phyloP scores from a whole-genome alignment of 2,797 vertebrate species.

The Phalanger gymnotis region DNA sequence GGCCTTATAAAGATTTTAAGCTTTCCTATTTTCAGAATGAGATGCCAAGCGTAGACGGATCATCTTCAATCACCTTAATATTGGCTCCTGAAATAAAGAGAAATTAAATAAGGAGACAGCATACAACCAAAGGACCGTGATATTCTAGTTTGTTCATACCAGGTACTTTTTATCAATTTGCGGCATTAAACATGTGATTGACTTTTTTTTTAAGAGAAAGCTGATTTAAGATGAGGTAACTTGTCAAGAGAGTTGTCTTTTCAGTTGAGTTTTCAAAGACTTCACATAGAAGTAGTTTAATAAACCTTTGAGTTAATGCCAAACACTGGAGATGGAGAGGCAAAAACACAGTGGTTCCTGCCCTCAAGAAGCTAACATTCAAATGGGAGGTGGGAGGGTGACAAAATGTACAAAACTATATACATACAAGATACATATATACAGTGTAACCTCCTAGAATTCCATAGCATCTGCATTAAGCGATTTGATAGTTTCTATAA shows the following conservation, averaged over 20 bases:
- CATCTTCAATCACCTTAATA: constrained; percentile 61
- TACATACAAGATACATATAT: background rate
- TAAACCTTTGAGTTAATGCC: constrained; percentile 48
- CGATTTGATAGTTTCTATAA: constrained; percentile 6
- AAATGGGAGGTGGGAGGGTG: background rate
- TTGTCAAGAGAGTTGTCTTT: background rate
- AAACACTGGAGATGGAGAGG: background rate
- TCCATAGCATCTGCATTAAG: constrained; percentile 26
- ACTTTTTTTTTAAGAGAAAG: constrained; percentile 33
- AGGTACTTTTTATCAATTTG: constrained; percentile 44
- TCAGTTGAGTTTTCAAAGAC: background rate
- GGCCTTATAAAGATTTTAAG: constrained; percentile 60
- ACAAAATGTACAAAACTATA: background rate
- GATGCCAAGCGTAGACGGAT: constrained; percentile 60
- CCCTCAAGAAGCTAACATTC: background rate
- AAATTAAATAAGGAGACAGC: constrained; percentile 31
- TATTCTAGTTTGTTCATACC: constrained; percentile 23
- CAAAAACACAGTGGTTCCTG: background rate
- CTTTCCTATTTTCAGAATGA: constrained; percentile 55
- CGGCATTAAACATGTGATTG: constrained; percentile 47
- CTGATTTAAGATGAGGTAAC: constrained; percentile 8
- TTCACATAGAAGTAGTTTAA: constrained; percentile 32
- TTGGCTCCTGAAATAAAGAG: constrained; percentile 44
- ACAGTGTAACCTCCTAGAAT: constrained; percentile 40
- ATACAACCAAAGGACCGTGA: constrained; percentile 51